Percentiles rank a stretch among this genome's conserved stretches.
Evolutionary conservation across 2,888 invertebrate species (phyloP).

Genomic region (Caenorhabditis auriculariae): DNA sequence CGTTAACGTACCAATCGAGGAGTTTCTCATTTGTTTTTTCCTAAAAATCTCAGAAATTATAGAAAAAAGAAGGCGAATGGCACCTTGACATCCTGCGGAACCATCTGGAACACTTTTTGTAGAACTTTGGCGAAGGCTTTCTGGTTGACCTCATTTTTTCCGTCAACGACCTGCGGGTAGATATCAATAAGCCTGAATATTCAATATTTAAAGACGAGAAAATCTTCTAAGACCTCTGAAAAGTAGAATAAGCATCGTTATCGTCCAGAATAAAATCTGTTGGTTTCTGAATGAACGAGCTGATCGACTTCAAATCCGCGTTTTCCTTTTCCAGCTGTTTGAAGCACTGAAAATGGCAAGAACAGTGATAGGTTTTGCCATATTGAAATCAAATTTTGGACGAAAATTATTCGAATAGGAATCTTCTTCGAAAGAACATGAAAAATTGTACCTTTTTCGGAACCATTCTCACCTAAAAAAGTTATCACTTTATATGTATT

Average conservation of each 20-base stretch:
- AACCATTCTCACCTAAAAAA: too few species aligned
- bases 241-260: neutral
- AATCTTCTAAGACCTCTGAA: neutral
- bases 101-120: slow-evolving; percentile 14
- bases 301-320: neutral
- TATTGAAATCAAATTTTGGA: too few species aligned
- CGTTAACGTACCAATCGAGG: too few species aligned
- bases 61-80: too few species aligned
- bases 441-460: neutral
- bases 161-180: slow-evolving; percentile 1
- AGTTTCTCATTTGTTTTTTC: too few species aligned
- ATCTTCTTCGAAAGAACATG: neutral
- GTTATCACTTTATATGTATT: too few species aligned
- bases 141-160: slow-evolving; percentile 3
- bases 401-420: neutral
- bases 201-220: slow-evolving; percentile 6
- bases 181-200: slow-evolving; percentile 14
- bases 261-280: too few species aligned
- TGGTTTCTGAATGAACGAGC: neutral
- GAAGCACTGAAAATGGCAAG: too few species aligned
- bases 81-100: too few species aligned
- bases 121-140: slow-evolving; percentile 11
- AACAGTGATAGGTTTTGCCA: too few species aligned
- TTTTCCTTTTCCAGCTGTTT: neutral
- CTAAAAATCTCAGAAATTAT: too few species aligned